Evolutionary conservation across 1,140 invertebrate species (phyloP).

Genomic region (Prorops nasuta): DNA sequence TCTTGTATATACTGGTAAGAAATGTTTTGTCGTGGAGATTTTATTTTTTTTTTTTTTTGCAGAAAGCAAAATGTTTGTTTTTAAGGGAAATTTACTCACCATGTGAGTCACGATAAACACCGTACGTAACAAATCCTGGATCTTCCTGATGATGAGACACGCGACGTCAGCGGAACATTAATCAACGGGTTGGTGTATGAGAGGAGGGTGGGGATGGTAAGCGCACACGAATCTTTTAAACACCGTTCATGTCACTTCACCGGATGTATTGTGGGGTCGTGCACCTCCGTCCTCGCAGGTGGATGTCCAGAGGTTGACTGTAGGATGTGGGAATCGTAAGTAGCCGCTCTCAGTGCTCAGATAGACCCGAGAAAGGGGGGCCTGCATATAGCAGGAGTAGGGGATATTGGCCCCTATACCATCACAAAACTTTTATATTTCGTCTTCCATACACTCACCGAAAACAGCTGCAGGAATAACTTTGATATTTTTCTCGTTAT

Average conservation of each 20-base stretch:
- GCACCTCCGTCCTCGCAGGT: slow-evolving; percentile 55
- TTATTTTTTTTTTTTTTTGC: no score
- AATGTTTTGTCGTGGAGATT: no score
- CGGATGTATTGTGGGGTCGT: slow-evolving; percentile 49
- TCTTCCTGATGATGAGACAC: no score
- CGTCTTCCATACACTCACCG: no score
- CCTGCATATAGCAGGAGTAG: no score
- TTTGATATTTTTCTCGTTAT: no score
- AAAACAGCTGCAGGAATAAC: no score
- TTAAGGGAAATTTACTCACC: slow-evolving; percentile 17
- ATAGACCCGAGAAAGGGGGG: no score
- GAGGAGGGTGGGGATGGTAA: slow-evolving; percentile 9
- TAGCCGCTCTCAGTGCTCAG: slow-evolving; percentile 44
- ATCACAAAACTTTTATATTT: slow-evolving; percentile 21
- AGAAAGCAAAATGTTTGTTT: no score
- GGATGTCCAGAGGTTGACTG: slow-evolving; percentile 57
- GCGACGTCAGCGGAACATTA: slow-evolving; percentile 27
- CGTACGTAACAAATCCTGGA: slow-evolving; percentile 14
- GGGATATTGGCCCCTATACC: slow-evolving; percentile 27
- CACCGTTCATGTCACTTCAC: slow-evolving; percentile 52
- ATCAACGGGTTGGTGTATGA: slow-evolving; percentile 18
- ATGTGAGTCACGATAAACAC: slow-evolving; percentile 20
- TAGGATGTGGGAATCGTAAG: slow-evolving; percentile 52
- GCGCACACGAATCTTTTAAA: slow-evolving; percentile 38
- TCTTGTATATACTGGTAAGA: no score